phyloP scores from a whole-genome alignment of 2,888 invertebrate genomes.

The Gymnocheta viridis region DNA sequence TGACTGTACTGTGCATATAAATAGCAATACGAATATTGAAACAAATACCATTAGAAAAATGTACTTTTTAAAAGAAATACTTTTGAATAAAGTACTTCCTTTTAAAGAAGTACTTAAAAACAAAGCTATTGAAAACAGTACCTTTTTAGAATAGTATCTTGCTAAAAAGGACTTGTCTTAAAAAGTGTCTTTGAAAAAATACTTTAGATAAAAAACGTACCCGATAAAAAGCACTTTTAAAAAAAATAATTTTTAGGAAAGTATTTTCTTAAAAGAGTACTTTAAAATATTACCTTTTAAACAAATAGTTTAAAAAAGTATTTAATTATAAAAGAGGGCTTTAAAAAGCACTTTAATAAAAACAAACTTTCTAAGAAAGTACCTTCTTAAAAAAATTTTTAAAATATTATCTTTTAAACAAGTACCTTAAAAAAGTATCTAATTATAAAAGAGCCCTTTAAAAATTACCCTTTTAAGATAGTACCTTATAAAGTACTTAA shows the following conservation, averaged over 20 bases:
- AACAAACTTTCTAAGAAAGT: neutral
- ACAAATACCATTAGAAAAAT: neutral
- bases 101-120: neutral
- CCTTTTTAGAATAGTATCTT: neutral
- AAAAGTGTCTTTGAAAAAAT: neutral
- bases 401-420: neutral
- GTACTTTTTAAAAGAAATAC: neutral
- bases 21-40: too few relatives aligned
- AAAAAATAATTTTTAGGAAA: too few relatives aligned
- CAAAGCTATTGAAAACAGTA: neutral
- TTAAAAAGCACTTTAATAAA: neutral
- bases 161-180: neutral
- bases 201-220: too few relatives aligned
- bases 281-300: neutral
- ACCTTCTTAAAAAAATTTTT: neutral
- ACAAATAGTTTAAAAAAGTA: neutral
- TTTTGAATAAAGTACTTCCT: neutral
- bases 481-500: too few relatives aligned
- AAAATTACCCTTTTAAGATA: neutral
- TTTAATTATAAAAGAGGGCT: neutral
- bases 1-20: too few relatives aligned
- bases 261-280: neutral
- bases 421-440: neutral
- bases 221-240: neutral
- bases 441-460: too few relatives aligned